phyloP scores from a whole-genome alignment of 2,113 vertebrate genomes.

The Pseudonaja textilis region DNA sequence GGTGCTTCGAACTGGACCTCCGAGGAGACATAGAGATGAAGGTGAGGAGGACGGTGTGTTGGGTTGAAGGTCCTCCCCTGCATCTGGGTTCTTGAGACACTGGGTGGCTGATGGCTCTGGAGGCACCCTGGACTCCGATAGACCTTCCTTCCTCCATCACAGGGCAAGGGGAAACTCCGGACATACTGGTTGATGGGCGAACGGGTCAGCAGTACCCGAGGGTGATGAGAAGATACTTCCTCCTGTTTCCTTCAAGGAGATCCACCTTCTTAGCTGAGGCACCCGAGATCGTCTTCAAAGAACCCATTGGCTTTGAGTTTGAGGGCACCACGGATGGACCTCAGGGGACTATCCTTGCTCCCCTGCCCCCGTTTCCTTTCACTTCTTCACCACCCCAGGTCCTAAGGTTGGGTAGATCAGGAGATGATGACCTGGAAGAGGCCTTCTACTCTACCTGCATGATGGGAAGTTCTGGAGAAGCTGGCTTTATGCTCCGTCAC shows the following conservation, averaged over 20 bases:
- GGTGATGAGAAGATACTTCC: slow-evolving; percentile 34
- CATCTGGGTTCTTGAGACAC: neutral
- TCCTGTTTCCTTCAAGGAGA: neutral
- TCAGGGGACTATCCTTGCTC: neutral
- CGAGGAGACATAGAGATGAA: slow-evolving; percentile 89
- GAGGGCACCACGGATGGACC: neutral
- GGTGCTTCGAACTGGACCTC: slow-evolving; percentile 80
- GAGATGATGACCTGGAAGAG: neutral
- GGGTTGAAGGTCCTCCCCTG: neutral
- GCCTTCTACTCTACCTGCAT: neutral
- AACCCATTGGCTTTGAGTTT: too few species aligned
- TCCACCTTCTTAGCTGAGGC: neutral
- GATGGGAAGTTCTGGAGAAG: neutral
- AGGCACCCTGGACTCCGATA: neutral
- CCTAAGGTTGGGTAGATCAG: neutral
- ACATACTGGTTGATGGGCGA: slow-evolving; percentile 87
- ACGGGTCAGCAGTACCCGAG: slow-evolving; percentile 52
- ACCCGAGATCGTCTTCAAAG: neutral
- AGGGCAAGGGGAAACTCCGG: slow-evolving; percentile 84
- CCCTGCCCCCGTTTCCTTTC: neutral
- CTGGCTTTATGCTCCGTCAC: neutral
- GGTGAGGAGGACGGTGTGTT: slow-evolving; percentile 38
- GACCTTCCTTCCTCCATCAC: neutral
- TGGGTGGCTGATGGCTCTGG: neutral
- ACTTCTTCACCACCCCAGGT: neutral